Percentiles rank a stretch among this genome's conserved stretches.
phyloP scores from a whole-genome alignment of 2,797 vertebrate species.

The Merluccius polli region DNA sequence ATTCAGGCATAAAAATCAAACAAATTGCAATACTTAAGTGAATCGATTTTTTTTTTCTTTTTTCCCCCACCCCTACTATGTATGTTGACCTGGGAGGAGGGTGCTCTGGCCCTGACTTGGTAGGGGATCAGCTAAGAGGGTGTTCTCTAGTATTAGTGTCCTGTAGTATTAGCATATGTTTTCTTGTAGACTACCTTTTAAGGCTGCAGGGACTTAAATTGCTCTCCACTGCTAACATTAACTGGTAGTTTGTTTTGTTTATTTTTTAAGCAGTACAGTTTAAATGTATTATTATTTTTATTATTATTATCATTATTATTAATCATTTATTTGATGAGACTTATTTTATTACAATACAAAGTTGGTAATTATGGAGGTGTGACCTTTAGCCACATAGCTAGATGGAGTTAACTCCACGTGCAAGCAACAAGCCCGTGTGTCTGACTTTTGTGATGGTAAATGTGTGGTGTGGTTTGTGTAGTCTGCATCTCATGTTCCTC shows the following conservation, averaged over 20 bases:
- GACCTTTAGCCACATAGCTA: not conserved
- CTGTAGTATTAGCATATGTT: not conserved
- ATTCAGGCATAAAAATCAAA: no score
- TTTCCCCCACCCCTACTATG: no score
- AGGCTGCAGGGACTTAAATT: not conserved
- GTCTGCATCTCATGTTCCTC: no score
- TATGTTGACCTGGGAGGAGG: constrained; percentile 19
- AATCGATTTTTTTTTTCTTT: no score
- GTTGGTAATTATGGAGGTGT: not conserved
- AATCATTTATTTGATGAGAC: no score
- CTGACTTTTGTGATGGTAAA: constrained; percentile 51
- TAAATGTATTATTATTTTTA: not conserved
- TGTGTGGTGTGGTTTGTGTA: constrained; percentile 39
- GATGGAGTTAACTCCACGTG: not conserved
- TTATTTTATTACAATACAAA: not conserved
- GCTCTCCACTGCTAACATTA: not conserved
- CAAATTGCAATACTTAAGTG: no score
- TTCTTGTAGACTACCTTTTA: constrained; percentile 12
- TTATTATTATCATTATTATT: no score
- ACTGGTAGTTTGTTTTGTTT: not conserved
- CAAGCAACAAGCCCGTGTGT: constrained; percentile 29
- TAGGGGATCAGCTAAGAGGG: constrained; percentile 41
- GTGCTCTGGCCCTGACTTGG: constrained; percentile 50
- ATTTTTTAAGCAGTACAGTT: not conserved
- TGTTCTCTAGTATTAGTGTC: constrained; percentile 40